Percentiles rank a stretch among this genome's conserved stretches.
Evolutionary conservation across 2,888 invertebrate species (phyloP).

Genomic region (Eudasyphora cyanicolor): DNA sequence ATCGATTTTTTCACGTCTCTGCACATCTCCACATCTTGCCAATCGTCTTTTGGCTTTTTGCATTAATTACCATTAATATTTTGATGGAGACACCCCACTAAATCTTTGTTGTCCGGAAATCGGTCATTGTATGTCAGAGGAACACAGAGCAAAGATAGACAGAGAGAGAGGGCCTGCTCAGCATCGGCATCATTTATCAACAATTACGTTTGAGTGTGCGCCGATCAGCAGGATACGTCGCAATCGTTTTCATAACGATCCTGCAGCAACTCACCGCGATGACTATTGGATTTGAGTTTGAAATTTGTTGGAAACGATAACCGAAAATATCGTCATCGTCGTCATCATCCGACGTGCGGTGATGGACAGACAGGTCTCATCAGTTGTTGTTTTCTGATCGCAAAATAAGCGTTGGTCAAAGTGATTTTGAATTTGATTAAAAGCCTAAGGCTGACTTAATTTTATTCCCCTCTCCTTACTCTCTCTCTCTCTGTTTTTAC

Average conservation of each 20-base stretch:
- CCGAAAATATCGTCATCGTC: conserved; percentile 10
- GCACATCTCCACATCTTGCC: conserved; percentile 14
- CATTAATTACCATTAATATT: conserved; percentile 63
- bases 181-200: conserved; percentile 53
- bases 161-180: conserved; percentile 15
- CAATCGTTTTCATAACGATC: conserved; percentile 33
- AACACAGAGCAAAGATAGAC: too few species aligned
- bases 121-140: conserved; percentile 22
- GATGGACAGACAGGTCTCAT: conserved; percentile 18
- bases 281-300: conserved; percentile 3
- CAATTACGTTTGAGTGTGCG: conserved; percentile 54
- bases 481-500: background rate
- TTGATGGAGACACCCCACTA: conserved; percentile 52
- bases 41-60: conserved; percentile 26
- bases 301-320: conserved; percentile 15
- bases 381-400: conserved; percentile 25
- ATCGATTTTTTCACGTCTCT: conserved; percentile 38
- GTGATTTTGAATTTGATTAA: conserved; percentile 50
- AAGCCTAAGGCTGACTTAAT: conserved; percentile 45
- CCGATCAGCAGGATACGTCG: conserved; percentile 57
- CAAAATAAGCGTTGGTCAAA: background rate
- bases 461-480: background rate
- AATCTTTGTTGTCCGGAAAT: conserved; percentile 51
- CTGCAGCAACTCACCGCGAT: background rate
- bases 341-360: background rate